phyloP scores from a whole-genome alignment of 2,113 vertebrate species.

The Malurus alboscapulatus region DNA sequence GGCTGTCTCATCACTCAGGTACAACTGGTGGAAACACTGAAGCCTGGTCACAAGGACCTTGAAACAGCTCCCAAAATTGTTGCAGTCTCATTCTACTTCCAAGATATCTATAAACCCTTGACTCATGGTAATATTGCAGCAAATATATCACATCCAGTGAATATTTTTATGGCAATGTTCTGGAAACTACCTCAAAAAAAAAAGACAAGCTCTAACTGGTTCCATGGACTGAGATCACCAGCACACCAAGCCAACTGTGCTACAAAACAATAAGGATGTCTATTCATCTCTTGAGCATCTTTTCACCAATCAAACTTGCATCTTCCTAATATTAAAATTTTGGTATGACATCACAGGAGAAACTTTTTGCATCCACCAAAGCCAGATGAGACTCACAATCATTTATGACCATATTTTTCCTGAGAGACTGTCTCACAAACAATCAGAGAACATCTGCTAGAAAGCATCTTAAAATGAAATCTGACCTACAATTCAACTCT shows the following conservation, averaged over 20 bases:
- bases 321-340: constrained; percentile 44
- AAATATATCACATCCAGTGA: neutral
- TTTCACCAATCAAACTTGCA: constrained; percentile 48
- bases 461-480: constrained; percentile 76
- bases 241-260: constrained; percentile 1
- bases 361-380: constrained; percentile 32
- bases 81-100: neutral
- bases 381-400: constrained; percentile 44
- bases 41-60: neutral
- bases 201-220: neutral
- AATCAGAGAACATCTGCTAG: constrained; percentile 71
- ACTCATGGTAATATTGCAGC: neutral
- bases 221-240: constrained; percentile 35
- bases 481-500: constrained; percentile 82
- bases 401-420: constrained; percentile 60
- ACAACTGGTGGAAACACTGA: neutral
- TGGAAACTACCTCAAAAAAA: neutral
- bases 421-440: constrained; percentile 71
- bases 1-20: neutral
- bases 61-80: neutral
- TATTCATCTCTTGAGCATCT: constrained; percentile 27
- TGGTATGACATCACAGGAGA: constrained; percentile 55
- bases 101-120: neutral
- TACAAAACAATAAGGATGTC: neutral
- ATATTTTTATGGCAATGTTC: neutral